phyloP scores from a whole-genome alignment of 2,113 vertebrate genomes.

The Indicator maculatus region DNA sequence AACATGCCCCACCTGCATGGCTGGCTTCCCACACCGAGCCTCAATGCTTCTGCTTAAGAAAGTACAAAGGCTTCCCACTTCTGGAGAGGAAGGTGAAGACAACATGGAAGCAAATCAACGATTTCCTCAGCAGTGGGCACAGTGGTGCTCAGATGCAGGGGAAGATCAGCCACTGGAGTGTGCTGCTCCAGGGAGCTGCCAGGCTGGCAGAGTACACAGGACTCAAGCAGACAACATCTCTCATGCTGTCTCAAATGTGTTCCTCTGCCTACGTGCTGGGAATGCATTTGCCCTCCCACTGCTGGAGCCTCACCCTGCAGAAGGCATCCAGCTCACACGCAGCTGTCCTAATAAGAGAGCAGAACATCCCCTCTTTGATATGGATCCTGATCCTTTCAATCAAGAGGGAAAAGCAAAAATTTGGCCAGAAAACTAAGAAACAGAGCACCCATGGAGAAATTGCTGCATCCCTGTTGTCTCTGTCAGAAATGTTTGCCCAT shows the following conservation, averaged over 20 bases:
- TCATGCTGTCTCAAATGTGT: background rate
- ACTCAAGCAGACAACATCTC: background rate
- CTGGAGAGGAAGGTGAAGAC: background rate
- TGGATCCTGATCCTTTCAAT: background rate
- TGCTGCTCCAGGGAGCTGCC: background rate
- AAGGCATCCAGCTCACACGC: background rate
- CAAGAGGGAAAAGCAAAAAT: background rate
- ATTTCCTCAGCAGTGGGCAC: background rate
- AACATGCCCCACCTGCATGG: accelerated
- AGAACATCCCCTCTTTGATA: background rate
- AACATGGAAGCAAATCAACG: background rate
- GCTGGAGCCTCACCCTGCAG: background rate
- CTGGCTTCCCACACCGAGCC: background rate
- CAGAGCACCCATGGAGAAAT: background rate
- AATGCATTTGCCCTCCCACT: background rate
- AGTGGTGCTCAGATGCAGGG: background rate
- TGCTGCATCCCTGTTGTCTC: background rate
- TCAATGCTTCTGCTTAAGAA: background rate
- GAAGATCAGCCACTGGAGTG: background rate
- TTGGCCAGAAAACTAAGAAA: background rate
- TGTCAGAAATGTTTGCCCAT: background rate
- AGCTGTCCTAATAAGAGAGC: background rate
- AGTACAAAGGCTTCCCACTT: background rate
- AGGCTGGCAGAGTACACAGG: accelerated
- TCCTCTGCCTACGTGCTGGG: background rate